phyloP scores from a whole-genome alignment of 2,113 vertebrate species.

The Psilopogon haemacephalus region DNA sequence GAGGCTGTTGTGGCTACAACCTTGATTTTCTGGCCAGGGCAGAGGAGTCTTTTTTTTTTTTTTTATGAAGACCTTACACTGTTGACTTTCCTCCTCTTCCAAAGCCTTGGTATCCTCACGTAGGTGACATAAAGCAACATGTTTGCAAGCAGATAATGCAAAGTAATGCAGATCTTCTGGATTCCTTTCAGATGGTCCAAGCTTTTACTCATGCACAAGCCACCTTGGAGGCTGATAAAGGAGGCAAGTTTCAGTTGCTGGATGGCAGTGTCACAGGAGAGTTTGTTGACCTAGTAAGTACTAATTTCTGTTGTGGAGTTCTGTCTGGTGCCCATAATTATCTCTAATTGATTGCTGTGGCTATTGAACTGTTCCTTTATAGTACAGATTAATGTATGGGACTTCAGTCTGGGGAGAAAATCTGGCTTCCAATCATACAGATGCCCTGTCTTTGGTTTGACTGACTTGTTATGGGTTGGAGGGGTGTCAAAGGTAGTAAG shows the following conservation, averaged over 20 bases:
- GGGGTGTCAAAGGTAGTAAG: background rate
- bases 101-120: background rate
- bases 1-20: background rate
- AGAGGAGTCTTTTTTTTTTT: background rate
- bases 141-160: background rate
- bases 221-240: conserved; percentile 80
- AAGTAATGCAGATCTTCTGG: background rate
- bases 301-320: background rate
- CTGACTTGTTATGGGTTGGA: background rate
- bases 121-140: background rate
- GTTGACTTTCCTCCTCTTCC: background rate
- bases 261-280: conserved; percentile 87
- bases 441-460: background rate
- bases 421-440: background rate
- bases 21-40: background rate
- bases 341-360: accelerated
- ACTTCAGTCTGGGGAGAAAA: background rate
- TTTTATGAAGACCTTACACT: background rate
- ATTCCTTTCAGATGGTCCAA: conserved; percentile 83
- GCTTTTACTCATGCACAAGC: conserved; percentile 89
- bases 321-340: background rate
- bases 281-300: conserved; percentile 89
- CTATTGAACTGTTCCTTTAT: background rate
- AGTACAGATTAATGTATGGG: background rate
- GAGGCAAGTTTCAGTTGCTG: conserved; percentile 87